Evolutionary conservation across 2,888 invertebrate genomes (phyloP).

Genomic region (Zaprionus bogoriensis): DNA sequence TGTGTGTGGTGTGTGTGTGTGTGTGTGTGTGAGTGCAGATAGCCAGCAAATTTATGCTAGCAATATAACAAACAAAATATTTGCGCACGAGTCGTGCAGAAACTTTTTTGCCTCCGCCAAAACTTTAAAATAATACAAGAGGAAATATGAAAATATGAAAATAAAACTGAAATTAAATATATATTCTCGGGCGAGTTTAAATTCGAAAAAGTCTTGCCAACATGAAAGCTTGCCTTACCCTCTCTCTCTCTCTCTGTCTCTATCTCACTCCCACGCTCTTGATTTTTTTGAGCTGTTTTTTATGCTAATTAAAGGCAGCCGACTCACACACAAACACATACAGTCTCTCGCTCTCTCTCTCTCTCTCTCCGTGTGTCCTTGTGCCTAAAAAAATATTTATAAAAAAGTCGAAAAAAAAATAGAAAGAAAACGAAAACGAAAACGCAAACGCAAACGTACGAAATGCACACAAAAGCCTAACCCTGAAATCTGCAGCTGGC

Average conservation of each 20-base stretch:
- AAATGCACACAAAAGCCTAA: conserved; percentile 52
- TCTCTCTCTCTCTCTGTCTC: conserved; percentile 5
- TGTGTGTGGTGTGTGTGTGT: conserved; percentile 18
- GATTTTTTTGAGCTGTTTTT: conserved; percentile 25
- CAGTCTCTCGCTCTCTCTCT: not conserved
- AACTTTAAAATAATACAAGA: conserved; percentile 70
- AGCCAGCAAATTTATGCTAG: conserved; percentile 73
- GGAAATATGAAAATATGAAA: conserved; percentile 30
- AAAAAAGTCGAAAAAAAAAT: conserved; percentile 6
- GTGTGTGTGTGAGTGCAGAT: conserved; percentile 55
- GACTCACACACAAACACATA: conserved; percentile 23
- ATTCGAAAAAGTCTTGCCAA: conserved; percentile 27
- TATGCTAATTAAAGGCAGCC: conserved; percentile 55
- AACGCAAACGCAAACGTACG: conserved; percentile 4
- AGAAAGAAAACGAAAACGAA: not conserved
- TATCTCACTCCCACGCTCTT: not conserved
- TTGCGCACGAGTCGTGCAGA: conserved; percentile 63
- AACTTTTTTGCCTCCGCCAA: conserved; percentile 40
- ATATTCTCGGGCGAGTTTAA: conserved; percentile 25
- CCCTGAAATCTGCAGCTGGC: conserved; percentile 41
- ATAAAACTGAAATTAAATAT: conserved; percentile 28
- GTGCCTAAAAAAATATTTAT: conserved; percentile 41
- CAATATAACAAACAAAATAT: conserved; percentile 75
- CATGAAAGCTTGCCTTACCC: conserved; percentile 6
- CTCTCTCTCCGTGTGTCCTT: conserved; percentile 41